Conservation (phyloP, 1,140 invertebrate species). For the Halesus radiatus region DNA sequence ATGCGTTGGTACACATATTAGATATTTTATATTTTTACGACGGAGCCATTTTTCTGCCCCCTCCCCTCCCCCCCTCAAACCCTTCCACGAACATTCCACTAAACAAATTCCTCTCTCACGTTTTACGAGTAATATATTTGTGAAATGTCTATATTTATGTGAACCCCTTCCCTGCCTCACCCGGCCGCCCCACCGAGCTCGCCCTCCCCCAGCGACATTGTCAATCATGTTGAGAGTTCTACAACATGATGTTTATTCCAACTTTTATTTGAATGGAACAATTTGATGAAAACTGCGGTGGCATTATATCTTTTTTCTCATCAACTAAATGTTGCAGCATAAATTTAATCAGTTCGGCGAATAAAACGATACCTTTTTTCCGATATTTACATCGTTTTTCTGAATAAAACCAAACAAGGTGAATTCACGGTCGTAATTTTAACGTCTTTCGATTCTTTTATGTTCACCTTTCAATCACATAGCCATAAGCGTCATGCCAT, state of each 20-base stretch:
- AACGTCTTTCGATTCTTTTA: too few species aligned
- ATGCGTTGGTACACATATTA: slow-evolving; percentile 56
- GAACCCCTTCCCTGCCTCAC: background rate
- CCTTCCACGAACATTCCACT: slow-evolving; percentile 12
- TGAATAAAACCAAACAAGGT: too few species aligned
- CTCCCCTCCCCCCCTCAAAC: background rate
- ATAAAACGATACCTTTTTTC: too few species aligned
- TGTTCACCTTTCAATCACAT: too few species aligned
- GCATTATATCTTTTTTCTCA: slow-evolving; percentile 4
- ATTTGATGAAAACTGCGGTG: background rate
- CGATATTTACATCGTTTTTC: too few species aligned
- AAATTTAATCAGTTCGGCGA: background rate
- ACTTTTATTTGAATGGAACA: slow-evolving; percentile 22
- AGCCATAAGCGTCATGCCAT: too few species aligned
- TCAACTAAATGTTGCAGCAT: background rate
- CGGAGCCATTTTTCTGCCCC: slow-evolving; percentile 52
- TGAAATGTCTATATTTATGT: slow-evolving; percentile 54
- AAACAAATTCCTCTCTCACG: slow-evolving; percentile 55
- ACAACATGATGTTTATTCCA: slow-evolving; percentile 13
- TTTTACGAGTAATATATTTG: slow-evolving; percentile 57
- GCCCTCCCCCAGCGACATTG: slow-evolving; percentile 13
- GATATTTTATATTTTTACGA: slow-evolving; percentile 58
- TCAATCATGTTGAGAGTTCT: slow-evolving; percentile 36
- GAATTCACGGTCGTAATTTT: too few species aligned
- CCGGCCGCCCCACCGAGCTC: background rate